Evolutionary conservation across 1,140 invertebrate species (phyloP).

Genomic region (Uloborus diversus): DNA sequence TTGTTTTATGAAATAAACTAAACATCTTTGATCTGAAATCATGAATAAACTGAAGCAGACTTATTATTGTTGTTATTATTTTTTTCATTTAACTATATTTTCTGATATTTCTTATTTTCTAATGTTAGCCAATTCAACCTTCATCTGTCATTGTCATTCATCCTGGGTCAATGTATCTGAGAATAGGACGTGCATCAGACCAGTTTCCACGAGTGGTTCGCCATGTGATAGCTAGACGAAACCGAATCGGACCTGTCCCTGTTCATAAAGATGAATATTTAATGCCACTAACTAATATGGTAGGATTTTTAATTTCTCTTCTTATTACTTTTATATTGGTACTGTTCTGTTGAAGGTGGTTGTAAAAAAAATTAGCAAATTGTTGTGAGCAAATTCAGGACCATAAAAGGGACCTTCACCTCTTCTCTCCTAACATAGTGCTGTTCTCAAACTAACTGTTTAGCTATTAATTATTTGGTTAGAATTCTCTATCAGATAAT

Average conservation of each 20-base stretch:
- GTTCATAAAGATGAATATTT: constrained; percentile 71
- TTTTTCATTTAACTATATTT: background rate
- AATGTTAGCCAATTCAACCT: constrained; percentile 48
- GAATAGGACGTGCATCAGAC: constrained; percentile 90
- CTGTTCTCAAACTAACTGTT: no score
- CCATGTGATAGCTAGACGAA: constrained; percentile 81
- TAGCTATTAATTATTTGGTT: no score
- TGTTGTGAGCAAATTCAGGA: no score
- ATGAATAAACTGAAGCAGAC: background rate
- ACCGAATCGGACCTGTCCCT: constrained; percentile 64
- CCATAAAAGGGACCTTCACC: no score
- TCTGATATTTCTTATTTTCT: background rate
- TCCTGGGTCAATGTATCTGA: constrained; percentile 87
- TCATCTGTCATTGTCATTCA: constrained; percentile 84
- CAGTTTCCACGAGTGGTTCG: constrained; percentile 83
- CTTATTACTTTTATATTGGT: background rate
- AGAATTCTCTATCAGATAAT: no score
- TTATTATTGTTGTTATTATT: background rate
- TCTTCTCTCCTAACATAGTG: no score
- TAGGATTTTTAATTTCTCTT: constrained; percentile 20
- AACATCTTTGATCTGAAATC: background rate
- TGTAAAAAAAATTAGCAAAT: no score
- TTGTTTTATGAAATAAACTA: background rate
- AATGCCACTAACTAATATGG: constrained; percentile 60
- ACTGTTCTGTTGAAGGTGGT: no score